phyloP scores from a whole-genome alignment of 2,113 vertebrate species.

The Agelaius phoeniceus region DNA sequence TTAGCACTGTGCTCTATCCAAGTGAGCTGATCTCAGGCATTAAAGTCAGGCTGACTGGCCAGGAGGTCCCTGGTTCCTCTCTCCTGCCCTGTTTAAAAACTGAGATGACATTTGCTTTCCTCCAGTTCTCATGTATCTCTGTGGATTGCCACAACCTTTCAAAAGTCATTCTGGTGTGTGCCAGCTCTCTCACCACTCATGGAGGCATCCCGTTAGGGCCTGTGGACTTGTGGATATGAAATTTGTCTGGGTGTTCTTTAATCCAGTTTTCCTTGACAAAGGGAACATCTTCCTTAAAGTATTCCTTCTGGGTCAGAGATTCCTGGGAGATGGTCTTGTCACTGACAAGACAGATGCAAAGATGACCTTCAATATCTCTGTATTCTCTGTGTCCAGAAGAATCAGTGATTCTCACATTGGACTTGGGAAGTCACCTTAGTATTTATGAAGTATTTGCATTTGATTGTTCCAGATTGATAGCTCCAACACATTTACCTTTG shows the following conservation, averaged over 20 bases:
- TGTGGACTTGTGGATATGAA: accelerated
- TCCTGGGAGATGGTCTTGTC: not conserved
- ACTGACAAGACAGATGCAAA: not conserved
- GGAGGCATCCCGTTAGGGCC: accelerated
- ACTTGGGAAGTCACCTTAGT: not conserved
- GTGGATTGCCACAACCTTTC: not conserved
- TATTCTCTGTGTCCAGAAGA: not conserved
- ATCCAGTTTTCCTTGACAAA: not conserved
- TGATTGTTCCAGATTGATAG: not conserved
- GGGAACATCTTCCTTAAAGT: not conserved
- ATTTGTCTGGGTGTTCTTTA: not conserved
- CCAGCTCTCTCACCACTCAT: not conserved
- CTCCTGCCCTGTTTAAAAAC: not conserved
- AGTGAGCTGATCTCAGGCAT: not conserved
- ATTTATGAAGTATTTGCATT: not conserved
- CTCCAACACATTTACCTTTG: not conserved
- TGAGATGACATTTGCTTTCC: not conserved
- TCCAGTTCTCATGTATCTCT: not conserved
- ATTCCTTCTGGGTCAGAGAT: not conserved
- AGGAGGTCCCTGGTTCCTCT: not conserved
- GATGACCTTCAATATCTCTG: not conserved
- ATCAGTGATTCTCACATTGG: not conserved
- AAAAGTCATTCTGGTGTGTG: not conserved
- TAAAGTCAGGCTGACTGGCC: not conserved
- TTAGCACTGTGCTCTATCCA: not conserved